Evolutionary conservation across 2,113 vertebrate genomes (phyloP).

Genomic region (Carassius carassius): DNA sequence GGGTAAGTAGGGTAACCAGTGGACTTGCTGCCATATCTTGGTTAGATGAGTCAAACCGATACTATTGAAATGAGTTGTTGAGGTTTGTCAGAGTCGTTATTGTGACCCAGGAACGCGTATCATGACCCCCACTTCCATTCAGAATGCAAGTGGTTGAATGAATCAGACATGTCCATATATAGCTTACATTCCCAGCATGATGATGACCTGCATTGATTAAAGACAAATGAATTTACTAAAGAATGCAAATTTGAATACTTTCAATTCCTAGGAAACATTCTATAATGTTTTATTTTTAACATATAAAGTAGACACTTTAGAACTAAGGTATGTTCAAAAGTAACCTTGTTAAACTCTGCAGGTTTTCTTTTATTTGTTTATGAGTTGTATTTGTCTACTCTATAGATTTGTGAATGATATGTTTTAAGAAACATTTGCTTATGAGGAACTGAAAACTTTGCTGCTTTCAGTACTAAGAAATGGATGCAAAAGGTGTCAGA

Average conservation of each 20-base stretch:
- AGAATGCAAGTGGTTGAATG: slow-evolving; percentile 45
- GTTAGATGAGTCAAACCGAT: slow-evolving; percentile 50
- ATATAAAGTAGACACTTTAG: neutral
- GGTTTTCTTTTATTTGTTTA: neutral
- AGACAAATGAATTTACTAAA: neutral
- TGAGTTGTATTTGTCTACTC: neutral
- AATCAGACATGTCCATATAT: slow-evolving; percentile 23
- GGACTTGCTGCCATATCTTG: slow-evolving; percentile 10
- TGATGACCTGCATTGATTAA: neutral
- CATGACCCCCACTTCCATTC: slow-evolving; percentile 45
- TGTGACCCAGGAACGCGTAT: neutral
- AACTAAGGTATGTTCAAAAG: neutral
- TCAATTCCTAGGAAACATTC: neutral
- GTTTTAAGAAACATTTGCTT: neutral
- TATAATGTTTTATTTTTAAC: neutral
- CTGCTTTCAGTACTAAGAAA: neutral
- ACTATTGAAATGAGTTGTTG: slow-evolving; percentile 54
- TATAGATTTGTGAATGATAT: slow-evolving; percentile 19
- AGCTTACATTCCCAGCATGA: neutral
- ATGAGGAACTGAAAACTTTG: neutral
- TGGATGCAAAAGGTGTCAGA: neutral
- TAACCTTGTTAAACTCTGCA: neutral
- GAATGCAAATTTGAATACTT: neutral
- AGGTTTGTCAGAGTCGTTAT: slow-evolving; percentile 16
- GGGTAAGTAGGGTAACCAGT: slow-evolving; percentile 10